Evolutionary conservation across 92 coral and sea anemone genomes (phyloP), one percentile per base, ranked within the genome.

Genomic region (Siderastrea radians): DNA sequence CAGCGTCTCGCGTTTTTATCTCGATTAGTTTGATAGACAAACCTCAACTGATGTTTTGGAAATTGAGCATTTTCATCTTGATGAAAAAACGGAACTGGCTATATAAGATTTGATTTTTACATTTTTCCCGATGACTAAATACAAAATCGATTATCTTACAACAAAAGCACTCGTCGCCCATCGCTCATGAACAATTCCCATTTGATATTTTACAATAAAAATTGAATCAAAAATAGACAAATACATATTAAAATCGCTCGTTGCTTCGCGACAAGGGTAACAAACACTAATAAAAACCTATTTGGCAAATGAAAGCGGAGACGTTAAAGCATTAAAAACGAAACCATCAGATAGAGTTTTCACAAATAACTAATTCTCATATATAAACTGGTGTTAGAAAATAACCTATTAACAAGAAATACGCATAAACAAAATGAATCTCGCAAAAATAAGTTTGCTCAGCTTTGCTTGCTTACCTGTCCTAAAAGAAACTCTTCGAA

Each of bases 221-320:
- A 53, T n/a, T 48, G 47, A 46, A 69, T 47, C 86, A 54, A 64
- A 47, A 62, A 82, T 16, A 12, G 47, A 11, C 26, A 57, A 57
- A 82, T 70, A 71, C 66, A 57, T 44, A 16, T 82, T 12, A 46
- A 69, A 68, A 45, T 82, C 19, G 49, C 4, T 71, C 68, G 86
- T 80, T 54, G 85, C 77, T 46, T 81, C 77, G 86, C 61, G 63
- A 81, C 86, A 57, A 16, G 15, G 3, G 62, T 79, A 19, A 14
- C 44, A 46, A 64, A 54, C 12, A 38, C 43, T 26, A 49, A 11
- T 49, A 54, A 64, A 26, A 65, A 64, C 61, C 12, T 52, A 7
- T 10, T 19, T 26, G 2, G 14, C 45, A 79, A 15, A 48, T 17
- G 38, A 47, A 15, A 7, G 83, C 47, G 43, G 15, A 46, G 49